A percentile compares a stretch with the other conserved stretches of the same genome.
Evolutionary conservation across 2,888 invertebrate genomes (phyloP).

Genomic region (Drosophila anomalata): DNA sequence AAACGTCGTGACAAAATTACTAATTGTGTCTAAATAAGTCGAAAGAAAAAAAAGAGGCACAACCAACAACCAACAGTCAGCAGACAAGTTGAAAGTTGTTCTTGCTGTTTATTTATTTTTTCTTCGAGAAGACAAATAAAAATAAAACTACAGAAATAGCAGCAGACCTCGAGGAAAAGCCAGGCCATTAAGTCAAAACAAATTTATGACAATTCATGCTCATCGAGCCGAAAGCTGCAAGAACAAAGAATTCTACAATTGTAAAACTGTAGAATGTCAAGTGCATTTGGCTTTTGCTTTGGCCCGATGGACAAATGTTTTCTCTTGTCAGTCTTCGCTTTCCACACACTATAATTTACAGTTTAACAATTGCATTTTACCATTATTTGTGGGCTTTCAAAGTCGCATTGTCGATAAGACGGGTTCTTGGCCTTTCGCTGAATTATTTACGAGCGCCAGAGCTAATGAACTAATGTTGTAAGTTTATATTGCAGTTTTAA

Average conservation of each 20-base stretch:
- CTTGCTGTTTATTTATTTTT: conserved; percentile 3
- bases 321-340: conserved; percentile 11
- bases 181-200: conserved; percentile 31
- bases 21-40: conserved; percentile 59
- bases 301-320: conserved; percentile 10
- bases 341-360: conserved; percentile 27
- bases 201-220: conserved; percentile 42
- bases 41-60: conserved; percentile 23
- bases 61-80: conserved; percentile 16
- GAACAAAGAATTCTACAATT: conserved; percentile 9
- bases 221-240: conserved; percentile 17
- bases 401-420: conserved; percentile 19
- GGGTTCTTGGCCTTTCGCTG: background rate
- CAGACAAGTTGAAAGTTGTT: conserved; percentile 54
- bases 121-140: conserved; percentile 9
- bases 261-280: conserved; percentile 23
- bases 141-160: conserved; percentile 14
- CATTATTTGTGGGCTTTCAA: conserved; percentile 18
- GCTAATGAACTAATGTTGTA: conserved; percentile 10
- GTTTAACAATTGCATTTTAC: conserved; percentile 26
- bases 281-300: conserved; percentile 24
- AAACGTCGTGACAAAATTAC: conserved; percentile 69
- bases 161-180: conserved; percentile 14
- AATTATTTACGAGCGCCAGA: conserved; percentile 9
- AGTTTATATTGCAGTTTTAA: too few relatives aligned